phyloP scores from a whole-genome alignment of 2,113 vertebrate genomes.

The Phrynosoma platyrhinos region DNA sequence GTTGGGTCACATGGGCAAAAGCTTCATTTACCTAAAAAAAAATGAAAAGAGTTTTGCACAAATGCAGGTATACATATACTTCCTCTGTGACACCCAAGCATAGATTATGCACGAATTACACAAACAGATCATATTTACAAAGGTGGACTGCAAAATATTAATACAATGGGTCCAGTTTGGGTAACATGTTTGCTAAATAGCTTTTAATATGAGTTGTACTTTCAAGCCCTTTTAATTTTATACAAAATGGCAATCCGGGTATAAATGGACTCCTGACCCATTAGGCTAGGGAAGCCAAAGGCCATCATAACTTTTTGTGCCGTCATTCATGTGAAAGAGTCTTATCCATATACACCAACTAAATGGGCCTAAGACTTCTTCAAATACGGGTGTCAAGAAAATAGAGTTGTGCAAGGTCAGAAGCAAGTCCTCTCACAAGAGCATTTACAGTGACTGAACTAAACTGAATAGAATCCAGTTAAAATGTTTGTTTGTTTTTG shows the following conservation, averaged over 20 bases:
- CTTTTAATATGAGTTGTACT: neutral
- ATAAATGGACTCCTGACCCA: neutral
- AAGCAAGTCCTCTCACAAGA: neutral
- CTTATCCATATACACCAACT: neutral
- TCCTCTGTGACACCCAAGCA: neutral
- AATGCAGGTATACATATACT: neutral
- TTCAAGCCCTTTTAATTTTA: neutral
- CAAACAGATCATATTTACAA: neutral
- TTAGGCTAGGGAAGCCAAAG: neutral
- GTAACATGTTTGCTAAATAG: neutral
- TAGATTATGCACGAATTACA: neutral
- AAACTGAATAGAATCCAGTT: neutral
- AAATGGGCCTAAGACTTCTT: neutral
- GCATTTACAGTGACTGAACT: neutral
- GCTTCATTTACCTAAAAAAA: constrained; percentile 54
- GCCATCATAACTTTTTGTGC: neutral
- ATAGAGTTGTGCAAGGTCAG: neutral
- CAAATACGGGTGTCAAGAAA: neutral
- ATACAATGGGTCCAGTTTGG: neutral
- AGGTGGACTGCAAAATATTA: neutral
- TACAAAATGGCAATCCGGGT: neutral
- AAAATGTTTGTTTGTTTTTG: neutral
- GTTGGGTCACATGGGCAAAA: constrained; percentile 46
- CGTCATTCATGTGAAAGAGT: too few relatives aligned
- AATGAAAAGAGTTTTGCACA: constrained; percentile 16